phyloP scores from a whole-genome alignment of 1,140 invertebrate genomes.

The Meloidogyne exigua region DNA sequence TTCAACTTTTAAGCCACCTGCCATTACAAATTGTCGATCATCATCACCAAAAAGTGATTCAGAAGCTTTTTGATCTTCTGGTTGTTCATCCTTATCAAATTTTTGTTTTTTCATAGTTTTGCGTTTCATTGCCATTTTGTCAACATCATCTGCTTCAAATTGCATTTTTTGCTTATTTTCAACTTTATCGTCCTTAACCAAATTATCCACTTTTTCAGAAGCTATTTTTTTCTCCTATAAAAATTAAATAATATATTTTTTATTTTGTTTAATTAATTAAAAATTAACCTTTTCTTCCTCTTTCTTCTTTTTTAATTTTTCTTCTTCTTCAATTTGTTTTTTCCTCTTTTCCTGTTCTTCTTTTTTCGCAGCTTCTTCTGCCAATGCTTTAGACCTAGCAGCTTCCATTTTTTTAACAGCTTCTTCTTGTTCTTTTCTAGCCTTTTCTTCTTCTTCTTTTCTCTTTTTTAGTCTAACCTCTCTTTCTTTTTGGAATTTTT shows the following conservation, averaged over 20 bases:
- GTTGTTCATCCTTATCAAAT: constrained; percentile 18
- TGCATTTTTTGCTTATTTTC: not conserved
- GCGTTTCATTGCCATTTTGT: not conserved
- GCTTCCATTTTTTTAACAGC: not conserved
- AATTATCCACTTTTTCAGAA: not conserved
- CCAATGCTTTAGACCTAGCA: not conserved
- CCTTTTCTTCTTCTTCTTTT: constrained; percentile 27
- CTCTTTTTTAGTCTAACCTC: constrained; percentile 4
- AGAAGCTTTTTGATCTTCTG: constrained; percentile 19
- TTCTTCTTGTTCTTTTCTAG: constrained; percentile 6
- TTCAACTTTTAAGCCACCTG: not conserved
- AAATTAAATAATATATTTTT: no score
- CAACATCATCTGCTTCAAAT: not conserved
- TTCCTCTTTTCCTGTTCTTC: not conserved
- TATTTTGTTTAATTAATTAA: no score
- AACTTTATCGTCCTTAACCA: not conserved
- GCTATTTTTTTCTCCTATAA: not conserved
- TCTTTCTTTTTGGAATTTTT: not conserved
- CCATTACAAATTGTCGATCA: not conserved
- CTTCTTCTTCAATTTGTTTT: not conserved
- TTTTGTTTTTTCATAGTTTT: constrained; percentile 4
- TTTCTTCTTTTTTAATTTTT: not conserved
- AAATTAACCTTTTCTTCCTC: no score
- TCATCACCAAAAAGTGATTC: not conserved
- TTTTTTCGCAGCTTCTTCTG: not conserved